Percentiles rank a stretch among this genome's conserved stretches.
Conservation (phyloP, 2,888 invertebrate species). For the Loripinus fragilis region DNA sequence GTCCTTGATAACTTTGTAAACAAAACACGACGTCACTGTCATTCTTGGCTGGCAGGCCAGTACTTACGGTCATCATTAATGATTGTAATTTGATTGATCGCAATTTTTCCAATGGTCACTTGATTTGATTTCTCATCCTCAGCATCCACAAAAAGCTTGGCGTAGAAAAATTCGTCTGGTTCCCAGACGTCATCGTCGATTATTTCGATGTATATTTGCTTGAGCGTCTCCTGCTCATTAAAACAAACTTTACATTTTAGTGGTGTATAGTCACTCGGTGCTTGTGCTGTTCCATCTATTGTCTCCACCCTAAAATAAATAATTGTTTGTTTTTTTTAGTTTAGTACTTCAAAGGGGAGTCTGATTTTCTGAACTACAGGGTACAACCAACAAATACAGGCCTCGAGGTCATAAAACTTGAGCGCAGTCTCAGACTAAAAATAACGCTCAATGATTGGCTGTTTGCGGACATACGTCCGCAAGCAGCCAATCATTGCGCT, state of each 20-base stretch:
- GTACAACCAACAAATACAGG: too few species aligned
- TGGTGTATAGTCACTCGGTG: constrained; percentile 85
- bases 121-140: constrained; percentile 78
- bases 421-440: too few species aligned
- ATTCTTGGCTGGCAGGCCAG: too few species aligned
- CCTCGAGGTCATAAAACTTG: too few species aligned
- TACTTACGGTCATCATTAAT: constrained; percentile 86
- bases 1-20: too few species aligned
- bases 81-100: constrained; percentile 86
- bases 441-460: too few species aligned
- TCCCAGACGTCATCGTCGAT: constrained; percentile 87
- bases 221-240: constrained; percentile 84
- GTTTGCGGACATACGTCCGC: too few species aligned
- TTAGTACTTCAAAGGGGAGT: too few species aligned
- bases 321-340: too few species aligned
- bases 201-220: constrained; percentile 85
- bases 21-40: too few species aligned
- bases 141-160: constrained; percentile 83
- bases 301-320: constrained; percentile 84
- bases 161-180: constrained; percentile 87
- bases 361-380: too few species aligned
- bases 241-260: constrained; percentile 85
- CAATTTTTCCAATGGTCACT: constrained; percentile 84
- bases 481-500: too few species aligned
- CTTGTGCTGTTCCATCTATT: constrained; percentile 86